Base-by-base conservation (phyloP, 1,140 invertebrate genomes). In the Pseudomyrmex dendroicus region DNA sequence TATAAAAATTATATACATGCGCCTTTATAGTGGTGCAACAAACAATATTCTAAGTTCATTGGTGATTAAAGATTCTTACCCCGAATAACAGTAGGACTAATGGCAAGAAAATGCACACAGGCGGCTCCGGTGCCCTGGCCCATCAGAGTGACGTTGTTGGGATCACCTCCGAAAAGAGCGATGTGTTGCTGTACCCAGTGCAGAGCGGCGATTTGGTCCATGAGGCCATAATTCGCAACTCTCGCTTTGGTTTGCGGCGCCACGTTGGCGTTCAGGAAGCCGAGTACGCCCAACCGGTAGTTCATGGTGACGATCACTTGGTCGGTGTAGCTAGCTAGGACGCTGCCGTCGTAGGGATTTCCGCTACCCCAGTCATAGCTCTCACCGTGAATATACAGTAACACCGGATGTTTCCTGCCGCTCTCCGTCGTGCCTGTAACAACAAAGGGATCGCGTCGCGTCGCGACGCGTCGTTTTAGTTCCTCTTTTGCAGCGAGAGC, bases 271-370 rank as follows among this genome's bases (percentile, higher is more conserved):
- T 98, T 98, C 72, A 98, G 95, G 94, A 98, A 98, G 89, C 97
- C 99, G 90, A 99, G 95, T 85, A 99, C 97, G 70, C 99, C 99
- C 56, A 99, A 96, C 74, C 99, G 96, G 94, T 99, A 99, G 95
- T 99, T 99, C 87, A 99, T 96, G 20, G 98, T 99, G 87, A 99
- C 97, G 83, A 99, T 98, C 78, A 99, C 97, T 90, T 99, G 96
- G 86, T 99, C 97, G 5, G 98, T 97, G 91, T 98, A 98, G 90
- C 98, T 97, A 68, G 98, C 97, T 83, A 99, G 95, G 46, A 99
- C 97, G 84, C 97, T 97, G 73, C 98, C 98, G 92, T 99, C 98
- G 94, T 99, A 99, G 7, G 98, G 96, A 95, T 99, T 99, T 57
- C 98, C 98, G 64, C 98, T 98, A 90, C 98, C 98, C 96, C 98